A percentile compares a stretch with the other conserved stretches of the same genome.
These are phyloP conservation scores for Orgyia antiqua DNA, from an alignment of 2,888 invertebrate species.

Conservation along the genomic window DNA sequence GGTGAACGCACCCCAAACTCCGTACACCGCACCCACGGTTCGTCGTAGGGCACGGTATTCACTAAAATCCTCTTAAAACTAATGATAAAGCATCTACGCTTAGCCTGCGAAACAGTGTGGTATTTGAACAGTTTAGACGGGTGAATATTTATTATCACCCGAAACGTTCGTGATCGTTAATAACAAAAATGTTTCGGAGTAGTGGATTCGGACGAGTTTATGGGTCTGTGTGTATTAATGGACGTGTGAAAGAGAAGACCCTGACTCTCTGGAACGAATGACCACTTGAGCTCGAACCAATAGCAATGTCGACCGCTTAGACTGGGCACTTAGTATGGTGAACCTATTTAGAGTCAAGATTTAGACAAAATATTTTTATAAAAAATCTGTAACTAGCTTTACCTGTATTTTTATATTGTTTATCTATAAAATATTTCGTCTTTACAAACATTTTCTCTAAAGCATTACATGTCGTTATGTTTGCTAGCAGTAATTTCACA, in stretches of 20 bases:
- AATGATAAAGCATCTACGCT: conserved; percentile 39
- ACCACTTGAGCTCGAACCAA: conserved; percentile 68
- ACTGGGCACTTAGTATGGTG: conserved; percentile 64
- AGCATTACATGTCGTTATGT: too few relatives aligned
- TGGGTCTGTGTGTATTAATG: conserved; percentile 58
- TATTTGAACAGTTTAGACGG: conserved; percentile 5
- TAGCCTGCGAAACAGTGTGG: conserved; percentile 12
- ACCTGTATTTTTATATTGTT: too few relatives aligned
- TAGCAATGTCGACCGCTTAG: conserved; percentile 50
- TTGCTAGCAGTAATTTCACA: too few relatives aligned
- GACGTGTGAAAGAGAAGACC: conserved; percentile 57
- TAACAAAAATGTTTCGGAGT: conserved; percentile 35
- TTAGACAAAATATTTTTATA: too few relatives aligned
- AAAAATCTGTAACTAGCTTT: too few relatives aligned
- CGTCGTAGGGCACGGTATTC: conserved; percentile 40
- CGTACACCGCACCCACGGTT: conserved; percentile 46
- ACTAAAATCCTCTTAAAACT: conserved; percentile 44
- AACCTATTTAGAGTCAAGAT: conserved; percentile 35
- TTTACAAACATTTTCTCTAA: too few relatives aligned
- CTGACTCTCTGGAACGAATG: conserved; percentile 68
- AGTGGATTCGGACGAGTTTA: conserved; percentile 26
- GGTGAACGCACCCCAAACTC: conserved; percentile 69
- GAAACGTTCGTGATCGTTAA: too few relatives aligned
- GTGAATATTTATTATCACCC: too few relatives aligned
- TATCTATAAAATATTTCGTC: too few relatives aligned